Base-by-base conservation (phyloP, 2,888 invertebrate genomes). In the Pyrrhia umbra region DNA sequence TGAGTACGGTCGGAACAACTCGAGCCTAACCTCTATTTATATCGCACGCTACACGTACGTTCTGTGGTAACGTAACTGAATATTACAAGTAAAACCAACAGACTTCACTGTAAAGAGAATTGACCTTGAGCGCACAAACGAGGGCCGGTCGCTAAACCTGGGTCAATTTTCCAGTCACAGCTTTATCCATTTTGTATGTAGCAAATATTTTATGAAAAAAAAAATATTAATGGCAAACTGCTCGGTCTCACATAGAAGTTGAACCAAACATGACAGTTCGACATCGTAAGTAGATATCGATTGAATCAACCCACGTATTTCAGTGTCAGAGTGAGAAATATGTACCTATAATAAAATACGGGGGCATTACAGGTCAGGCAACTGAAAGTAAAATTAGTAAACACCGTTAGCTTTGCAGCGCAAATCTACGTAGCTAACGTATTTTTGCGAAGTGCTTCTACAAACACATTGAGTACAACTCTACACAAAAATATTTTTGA, bases 11-110 rank as follows among this genome's bases (percentile, higher is more conserved):
- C 86, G 86, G 85, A 88, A 88, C 90, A 88, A 88, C 88, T 88
- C 89, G 85, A 88, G 84, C 85, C 87, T 86, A 86, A 88, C 80
- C 85, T 88, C 93, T 93, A 94, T 94, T 93, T 92, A 91, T 94
- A 94, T 85, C 91, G 76, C 85, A 85, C 78, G 86, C 87, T 88
- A 89, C 89, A 89, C 87, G 84, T 84, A 77, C 87, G 85, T 85
- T 87, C 85, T 85, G 87, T 83, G 87, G 87, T 85, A 87, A 82
- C 88, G 89, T 86, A 85, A 89, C 90, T 90, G 88, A 92, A 91
- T 92, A 93, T 91, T 91, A 89, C 88, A 91, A 89, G 89, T 87
- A 88, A 89, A 89, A 87, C 85, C 84, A 88, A 89, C 88, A 87
- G 80, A 84, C 82, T 85, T 85, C 77, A 83, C 82, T 84, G 71